A percentile compares a stretch with the other conserved stretches of the same genome.
These are phyloP conservation scores for Cirrhinus mrigala DNA, from an alignment of 2,797 vertebrate genomes.

Conservation along the genomic window DNA sequence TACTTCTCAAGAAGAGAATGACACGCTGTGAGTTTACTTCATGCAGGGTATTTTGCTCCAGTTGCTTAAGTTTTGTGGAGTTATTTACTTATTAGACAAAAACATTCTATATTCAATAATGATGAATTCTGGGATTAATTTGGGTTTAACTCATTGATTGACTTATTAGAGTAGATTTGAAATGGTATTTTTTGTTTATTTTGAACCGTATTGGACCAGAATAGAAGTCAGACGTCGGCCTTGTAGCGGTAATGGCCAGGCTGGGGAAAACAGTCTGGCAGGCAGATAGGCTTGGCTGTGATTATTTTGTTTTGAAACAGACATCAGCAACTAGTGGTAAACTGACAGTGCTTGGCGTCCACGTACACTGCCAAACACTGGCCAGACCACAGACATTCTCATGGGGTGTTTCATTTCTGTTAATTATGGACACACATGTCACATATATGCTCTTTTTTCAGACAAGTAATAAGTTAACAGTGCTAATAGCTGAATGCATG, in stretches of 20 bases:
- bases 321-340: background rate
- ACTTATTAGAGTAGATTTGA: background rate
- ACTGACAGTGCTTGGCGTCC: background rate
- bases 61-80: too few relatives aligned
- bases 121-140: background rate
- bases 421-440: background rate
- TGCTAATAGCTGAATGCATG: background rate
- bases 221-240: background rate
- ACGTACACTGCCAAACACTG: background rate
- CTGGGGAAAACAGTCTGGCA: background rate
- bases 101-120: background rate
- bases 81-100: background rate
- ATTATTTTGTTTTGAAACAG: conserved; percentile 11
- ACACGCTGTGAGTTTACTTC: too few relatives aligned
- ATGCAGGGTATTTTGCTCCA: too few relatives aligned
- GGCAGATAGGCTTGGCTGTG: background rate
- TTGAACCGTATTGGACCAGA: background rate
- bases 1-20: too few relatives aligned
- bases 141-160: background rate
- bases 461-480: background rate
- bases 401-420: background rate
- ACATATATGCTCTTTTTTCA: background rate
- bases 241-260: background rate
- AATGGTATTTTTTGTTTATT: background rate
- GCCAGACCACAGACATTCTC: conserved; percentile 1